A percentile compares a stretch with the other conserved stretches of the same genome.
These are phyloP conservation scores for Acanthiza pusilla DNA, from an alignment of 2,797 vertebrate genomes.

Conservation along the genomic window DNA sequence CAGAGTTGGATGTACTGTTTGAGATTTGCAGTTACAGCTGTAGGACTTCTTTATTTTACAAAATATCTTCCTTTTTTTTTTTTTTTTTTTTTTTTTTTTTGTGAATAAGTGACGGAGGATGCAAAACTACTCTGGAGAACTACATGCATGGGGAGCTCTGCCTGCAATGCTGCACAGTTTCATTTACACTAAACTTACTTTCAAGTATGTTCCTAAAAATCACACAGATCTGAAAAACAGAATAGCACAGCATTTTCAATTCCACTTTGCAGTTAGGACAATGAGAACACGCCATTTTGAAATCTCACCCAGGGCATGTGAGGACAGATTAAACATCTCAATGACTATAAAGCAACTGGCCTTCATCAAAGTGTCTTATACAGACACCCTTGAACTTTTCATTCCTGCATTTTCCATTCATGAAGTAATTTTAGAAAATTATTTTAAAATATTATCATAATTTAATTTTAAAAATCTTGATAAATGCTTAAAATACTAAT, in stretches of 20 bases:
- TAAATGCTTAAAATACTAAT: background rate
- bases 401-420: background rate
- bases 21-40: background rate
- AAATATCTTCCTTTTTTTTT: background rate
- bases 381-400: background rate
- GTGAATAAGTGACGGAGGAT: background rate
- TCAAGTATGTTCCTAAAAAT: background rate
- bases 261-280: background rate
- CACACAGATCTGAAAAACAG: background rate
- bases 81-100: too few relatives aligned
- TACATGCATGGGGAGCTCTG: background rate
- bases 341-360: background rate
- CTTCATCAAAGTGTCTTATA: background rate
- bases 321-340: background rate
- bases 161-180: background rate
- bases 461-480: background rate
- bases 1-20: background rate
- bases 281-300: background rate
- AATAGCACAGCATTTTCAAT: background rate
- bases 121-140: background rate
- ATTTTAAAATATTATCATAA: fast-evolving
- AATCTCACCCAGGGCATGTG: background rate
- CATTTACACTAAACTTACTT: background rate
- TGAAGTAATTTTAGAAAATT: background rate
- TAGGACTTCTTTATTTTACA: background rate